Evolutionary conservation across 2,113 vertebrate species (phyloP).

Genomic region (Gambusia affinis): DNA sequence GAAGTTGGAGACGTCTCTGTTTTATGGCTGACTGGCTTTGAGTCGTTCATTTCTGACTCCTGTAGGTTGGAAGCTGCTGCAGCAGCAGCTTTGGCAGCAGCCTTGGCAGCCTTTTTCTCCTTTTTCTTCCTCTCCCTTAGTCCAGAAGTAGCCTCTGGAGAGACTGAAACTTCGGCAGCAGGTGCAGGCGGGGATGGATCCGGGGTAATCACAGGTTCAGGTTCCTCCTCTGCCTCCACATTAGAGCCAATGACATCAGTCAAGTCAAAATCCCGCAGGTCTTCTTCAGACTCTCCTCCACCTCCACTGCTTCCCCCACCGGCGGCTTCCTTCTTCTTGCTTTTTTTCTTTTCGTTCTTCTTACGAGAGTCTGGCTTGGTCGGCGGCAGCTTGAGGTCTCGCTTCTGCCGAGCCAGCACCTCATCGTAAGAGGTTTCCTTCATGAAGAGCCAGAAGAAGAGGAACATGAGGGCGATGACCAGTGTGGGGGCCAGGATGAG

Average conservation of each 20-base stretch:
- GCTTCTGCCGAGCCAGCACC: conserved; percentile 92
- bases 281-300: conserved; percentile 92
- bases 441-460: conserved; percentile 99
- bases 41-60: conserved; percentile 83
- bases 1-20: conserved; percentile 81
- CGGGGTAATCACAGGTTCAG: conserved; percentile 39
- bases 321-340: conserved; percentile 92
- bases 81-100: conserved; percentile 20
- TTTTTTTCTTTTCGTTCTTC: conserved; percentile 95
- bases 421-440: conserved; percentile 98
- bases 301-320: conserved; percentile 79
- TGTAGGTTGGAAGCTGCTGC: conserved; percentile 59
- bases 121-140: conserved; percentile 93
- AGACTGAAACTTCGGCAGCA: conserved; percentile 49
- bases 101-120: conserved; percentile 86
- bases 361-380: conserved; percentile 88
- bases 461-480: conserved; percentile 93
- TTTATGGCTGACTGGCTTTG: conserved; percentile 85
- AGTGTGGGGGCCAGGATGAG: conserved; percentile 92
- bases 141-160: conserved; percentile 73
- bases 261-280: conserved; percentile 87
- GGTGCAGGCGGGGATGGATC: conserved; percentile 50
- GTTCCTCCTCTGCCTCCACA: conserved; percentile 79
- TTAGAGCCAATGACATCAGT: conserved; percentile 77
- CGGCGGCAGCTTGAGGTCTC: conserved; percentile 87